Conservation (phyloP, 2,797 vertebrate genomes). For the Percopsis omiscomaycus region DNA sequence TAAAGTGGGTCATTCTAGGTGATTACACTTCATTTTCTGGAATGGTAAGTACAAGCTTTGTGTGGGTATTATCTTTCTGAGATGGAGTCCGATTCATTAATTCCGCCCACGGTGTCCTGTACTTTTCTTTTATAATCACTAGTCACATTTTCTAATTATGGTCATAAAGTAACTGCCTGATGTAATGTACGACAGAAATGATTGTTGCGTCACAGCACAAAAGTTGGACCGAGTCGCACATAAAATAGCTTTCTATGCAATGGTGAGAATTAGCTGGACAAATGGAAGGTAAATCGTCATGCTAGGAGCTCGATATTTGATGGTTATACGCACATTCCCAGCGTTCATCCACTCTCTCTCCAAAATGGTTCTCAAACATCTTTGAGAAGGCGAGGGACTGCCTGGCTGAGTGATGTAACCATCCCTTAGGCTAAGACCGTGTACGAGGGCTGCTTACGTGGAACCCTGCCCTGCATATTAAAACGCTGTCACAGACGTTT, state of each 20-base stretch:
- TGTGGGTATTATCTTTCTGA: constrained; percentile 16
- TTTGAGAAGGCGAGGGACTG: background rate
- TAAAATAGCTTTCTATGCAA: too few relatives aligned
- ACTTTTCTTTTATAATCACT: background rate
- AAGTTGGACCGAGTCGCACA: too few relatives aligned
- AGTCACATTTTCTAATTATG: too few relatives aligned
- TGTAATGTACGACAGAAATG: too few relatives aligned
- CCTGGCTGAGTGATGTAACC: background rate
- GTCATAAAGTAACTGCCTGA: too few relatives aligned
- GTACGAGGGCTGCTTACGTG: too few relatives aligned
- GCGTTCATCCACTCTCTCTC: background rate
- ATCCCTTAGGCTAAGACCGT: background rate
- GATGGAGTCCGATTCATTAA: constrained; percentile 7
- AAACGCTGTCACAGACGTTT: background rate
- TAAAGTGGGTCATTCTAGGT: constrained; percentile 58
- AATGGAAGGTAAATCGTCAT: too few relatives aligned
- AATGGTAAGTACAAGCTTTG: constrained; percentile 32
- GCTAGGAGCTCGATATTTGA: background rate
- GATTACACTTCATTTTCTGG: constrained; percentile 30
- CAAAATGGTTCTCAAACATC: background rate
- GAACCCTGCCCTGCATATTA: background rate
- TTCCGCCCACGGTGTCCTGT: constrained; percentile 5
- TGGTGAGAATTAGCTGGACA: too few relatives aligned
- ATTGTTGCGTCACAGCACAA: too few relatives aligned
- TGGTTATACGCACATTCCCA: background rate